A percentile compares a stretch with the other conserved stretches of the same genome.
Evolutionary conservation across 2,797 vertebrate genomes (phyloP).

Genomic region (Pagetopsis macropterus): DNA sequence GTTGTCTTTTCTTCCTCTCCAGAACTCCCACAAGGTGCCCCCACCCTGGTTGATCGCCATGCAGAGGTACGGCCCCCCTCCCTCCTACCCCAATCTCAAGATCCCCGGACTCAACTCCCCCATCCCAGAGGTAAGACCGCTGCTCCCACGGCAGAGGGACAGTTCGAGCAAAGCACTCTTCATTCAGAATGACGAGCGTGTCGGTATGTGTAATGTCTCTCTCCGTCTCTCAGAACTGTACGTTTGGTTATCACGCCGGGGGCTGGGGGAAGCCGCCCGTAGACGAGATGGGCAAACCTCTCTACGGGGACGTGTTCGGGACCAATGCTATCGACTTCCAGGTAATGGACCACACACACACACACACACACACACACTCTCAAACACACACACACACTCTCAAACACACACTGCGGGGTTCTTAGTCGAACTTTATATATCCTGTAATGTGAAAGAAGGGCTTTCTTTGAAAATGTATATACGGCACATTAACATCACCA

Average conservation of each 20-base stretch:
- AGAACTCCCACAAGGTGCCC: slow-evolving; percentile 95
- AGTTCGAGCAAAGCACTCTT: background rate
- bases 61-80: slow-evolving; percentile 94
- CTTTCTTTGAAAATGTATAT: background rate
- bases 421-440: background rate
- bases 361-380: background rate
- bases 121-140: slow-evolving; percentile 87
- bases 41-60: slow-evolving; percentile 96
- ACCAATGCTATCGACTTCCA: slow-evolving; percentile 92
- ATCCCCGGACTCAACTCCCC: slow-evolving; percentile 94
- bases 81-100: slow-evolving; percentile 95
- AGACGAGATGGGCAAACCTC: slow-evolving; percentile 93
- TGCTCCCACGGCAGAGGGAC: background rate
- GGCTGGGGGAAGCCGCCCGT: slow-evolving; percentile 96
- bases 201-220: background rate
- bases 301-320: slow-evolving; percentile 94
- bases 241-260: slow-evolving; percentile 94
- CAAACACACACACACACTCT: background rate
- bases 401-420: too few relatives aligned
- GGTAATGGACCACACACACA: slow-evolving; percentile 67
- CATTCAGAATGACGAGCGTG: background rate
- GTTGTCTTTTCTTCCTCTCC: background rate
- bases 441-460: background rate
- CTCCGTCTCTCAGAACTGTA: slow-evolving; percentile 84
- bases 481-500: too few relatives aligned